phyloP scores from a whole-genome alignment of 2,888 invertebrate species.

The Caradrina kadenii region DNA sequence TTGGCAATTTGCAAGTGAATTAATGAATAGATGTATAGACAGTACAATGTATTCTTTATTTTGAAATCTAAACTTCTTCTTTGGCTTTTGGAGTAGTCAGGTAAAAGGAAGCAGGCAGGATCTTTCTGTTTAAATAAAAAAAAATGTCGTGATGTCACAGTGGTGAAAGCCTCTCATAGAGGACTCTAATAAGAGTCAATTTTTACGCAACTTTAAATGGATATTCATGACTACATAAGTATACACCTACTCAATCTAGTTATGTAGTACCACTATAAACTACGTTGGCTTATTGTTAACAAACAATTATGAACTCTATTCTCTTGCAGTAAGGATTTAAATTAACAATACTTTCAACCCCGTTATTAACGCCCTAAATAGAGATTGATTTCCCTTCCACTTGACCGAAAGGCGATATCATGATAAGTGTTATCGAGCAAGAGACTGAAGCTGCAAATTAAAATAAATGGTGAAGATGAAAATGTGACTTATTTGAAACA shows the following conservation, averaged over 20 bases:
- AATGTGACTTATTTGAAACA: too few species aligned
- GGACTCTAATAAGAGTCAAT: too few species aligned
- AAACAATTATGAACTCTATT: conserved; percentile 26
- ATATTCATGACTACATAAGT: too few species aligned
- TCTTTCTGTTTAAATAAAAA: too few species aligned
- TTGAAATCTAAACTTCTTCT: too few species aligned
- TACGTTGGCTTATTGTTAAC: neutral
- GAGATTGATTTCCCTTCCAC: conserved; percentile 27
- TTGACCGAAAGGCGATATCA: conserved; percentile 33
- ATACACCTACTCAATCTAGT: neutral
- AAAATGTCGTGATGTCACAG: too few species aligned
- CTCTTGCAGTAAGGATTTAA: neutral
- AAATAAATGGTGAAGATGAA: neutral
- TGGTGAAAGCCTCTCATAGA: too few species aligned
- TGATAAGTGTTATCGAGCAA: conserved; percentile 10
- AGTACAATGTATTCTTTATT: too few species aligned
- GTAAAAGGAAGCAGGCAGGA: too few species aligned
- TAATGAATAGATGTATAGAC: too few species aligned
- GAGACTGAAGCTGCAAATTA: neutral
- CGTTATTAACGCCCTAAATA: conserved; percentile 14
- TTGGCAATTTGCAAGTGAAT: neutral
- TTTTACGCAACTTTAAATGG: too few species aligned
- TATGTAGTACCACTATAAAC: neutral
- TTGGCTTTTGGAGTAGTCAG: too few species aligned
- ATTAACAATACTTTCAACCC: neutral